Evolutionary conservation across 2,113 vertebrate species (phyloP), one percentile per base, ranked within the genome.

Genomic region (Vidua chalybeata): DNA sequence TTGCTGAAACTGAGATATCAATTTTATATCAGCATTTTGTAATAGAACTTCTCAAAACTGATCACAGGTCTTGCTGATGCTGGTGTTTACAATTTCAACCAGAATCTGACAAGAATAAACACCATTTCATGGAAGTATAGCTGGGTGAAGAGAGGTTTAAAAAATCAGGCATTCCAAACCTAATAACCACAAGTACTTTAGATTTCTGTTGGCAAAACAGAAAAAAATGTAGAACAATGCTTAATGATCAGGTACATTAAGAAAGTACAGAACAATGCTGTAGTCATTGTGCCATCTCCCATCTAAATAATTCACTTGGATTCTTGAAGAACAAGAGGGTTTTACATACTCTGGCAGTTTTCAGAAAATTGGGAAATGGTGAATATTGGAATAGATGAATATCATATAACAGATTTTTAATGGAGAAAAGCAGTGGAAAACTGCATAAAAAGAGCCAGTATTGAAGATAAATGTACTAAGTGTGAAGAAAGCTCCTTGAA

Each of bases 301-400:
- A 55, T 75, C 56, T 87, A 77, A 84, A 86, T 59, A 39, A 71
- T 24, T 64, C 24, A 20, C 31, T 56, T 64, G 33, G 24, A 87
- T 89, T 91, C 54, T 89, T 43, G 45, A 46, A 89, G 72, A 89
- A 30, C 31, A 79, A 62, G 58, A 54, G 7, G 2, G 13, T 75
- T 90, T 82, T 87, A 48, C 26, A 66, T 56, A 64, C 20, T 75
- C 35, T 69, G 37, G 5, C 26, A 82, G 17, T 87, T 91, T 83
- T 94, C 46, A 76, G 58, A 58, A 94, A 80, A 84, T 1, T 58
- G 46, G 37, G 33, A 67, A 94, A 84, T n/a, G 10, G 13, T 63
- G 43, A 68, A 15, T 90, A 82, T 77, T 87, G 90, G n/a, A 87
- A 85, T 58, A 85, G 66, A 84, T 91, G 13, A 87, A 58, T 91